Evolutionary conservation across 2,888 invertebrate species (phyloP), one percentile per base, ranked within the genome.

Genomic region (Alcis repandata): DNA sequence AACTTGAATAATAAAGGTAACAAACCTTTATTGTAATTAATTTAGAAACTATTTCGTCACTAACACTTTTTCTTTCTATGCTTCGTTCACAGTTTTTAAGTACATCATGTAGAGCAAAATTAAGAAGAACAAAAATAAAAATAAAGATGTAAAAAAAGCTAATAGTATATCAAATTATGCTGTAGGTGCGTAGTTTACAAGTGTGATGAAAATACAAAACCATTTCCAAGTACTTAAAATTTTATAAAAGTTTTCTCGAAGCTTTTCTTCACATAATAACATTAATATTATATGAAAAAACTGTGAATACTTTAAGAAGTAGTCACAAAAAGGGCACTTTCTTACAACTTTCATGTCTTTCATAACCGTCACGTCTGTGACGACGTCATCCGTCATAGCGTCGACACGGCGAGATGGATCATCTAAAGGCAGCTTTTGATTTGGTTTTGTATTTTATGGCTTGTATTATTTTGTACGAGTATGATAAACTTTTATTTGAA

Each of bases 361-460:
- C 33, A 41, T 40, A 32, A 48, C 36, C 60, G 68, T 69, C 70
- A 64, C 68, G 67, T 46, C 15, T 59, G 53, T 58, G 63, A 43
- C 41, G 70, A 65, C 67, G 68, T 66, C 70, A 77, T 78, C 75
- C 60, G 72, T 79, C 76, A 77, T 58, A 52, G 63, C 60, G 73
- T 69, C 72, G 68, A 70, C 71, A 66, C 74, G 63, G 67, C 53
- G 70, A 76, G 76, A 77, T 70, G 57, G 70, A 79, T 78, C 59
- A 68, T 59, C 59, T 63, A 66, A 15, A 46, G 45, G 62, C 38
- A 36, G 43, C 65, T 46, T 62, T 63, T 58, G 57, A 69, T 66
- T 52, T 60, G 20, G 33, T 32, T 38, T 66, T 54, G 67, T 67
- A 60, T 48, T 56, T 63, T 45, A 6, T 58, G 67, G 65, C 59